Percentiles rank a stretch among this genome's conserved stretches.
phyloP scores from a whole-genome alignment of 2,797 vertebrate species.

The Micropoecilia bifurca region DNA sequence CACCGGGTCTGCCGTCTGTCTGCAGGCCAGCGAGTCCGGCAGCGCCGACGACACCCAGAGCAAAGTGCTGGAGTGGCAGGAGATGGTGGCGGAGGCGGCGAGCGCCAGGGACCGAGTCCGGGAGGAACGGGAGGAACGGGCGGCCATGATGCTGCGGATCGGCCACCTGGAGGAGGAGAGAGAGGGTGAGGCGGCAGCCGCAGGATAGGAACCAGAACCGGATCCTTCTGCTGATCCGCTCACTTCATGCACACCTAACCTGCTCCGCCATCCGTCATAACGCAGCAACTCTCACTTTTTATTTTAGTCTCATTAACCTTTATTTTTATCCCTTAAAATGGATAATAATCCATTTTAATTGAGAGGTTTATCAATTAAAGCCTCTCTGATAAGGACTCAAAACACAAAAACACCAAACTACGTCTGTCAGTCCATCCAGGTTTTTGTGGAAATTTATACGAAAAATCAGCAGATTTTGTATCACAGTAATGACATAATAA shows the following conservation, averaged over 20 bases:
- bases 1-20: background rate
- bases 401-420: too few relatives aligned
- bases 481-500: too few relatives aligned
- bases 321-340: too few relatives aligned
- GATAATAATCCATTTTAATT: too few relatives aligned
- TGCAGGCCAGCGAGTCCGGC: conserved; percentile 89
- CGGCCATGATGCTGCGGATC: conserved; percentile 83
- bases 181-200: conserved; percentile 85
- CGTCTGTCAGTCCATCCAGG: too few relatives aligned
- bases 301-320: background rate
- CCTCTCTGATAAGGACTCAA: too few relatives aligned
- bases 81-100: conserved; percentile 84
- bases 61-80: conserved; percentile 92
- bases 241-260: conserved; percentile 27
- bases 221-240: background rate
- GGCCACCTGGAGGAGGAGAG: conserved; percentile 92
- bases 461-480: too few relatives aligned
- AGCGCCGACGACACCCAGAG: conserved; percentile 89
- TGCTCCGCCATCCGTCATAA: background rate
- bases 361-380: too few relatives aligned
- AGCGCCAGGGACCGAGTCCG: conserved; percentile 79
- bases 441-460: too few relatives aligned
- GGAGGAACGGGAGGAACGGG: conserved; percentile 88
- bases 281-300: background rate
- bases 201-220: background rate